A percentile compares a stretch with the other conserved stretches of the same genome.
Conservation (phyloP, 2,888 invertebrate species). For the Barypeithes pellucidus region DNA sequence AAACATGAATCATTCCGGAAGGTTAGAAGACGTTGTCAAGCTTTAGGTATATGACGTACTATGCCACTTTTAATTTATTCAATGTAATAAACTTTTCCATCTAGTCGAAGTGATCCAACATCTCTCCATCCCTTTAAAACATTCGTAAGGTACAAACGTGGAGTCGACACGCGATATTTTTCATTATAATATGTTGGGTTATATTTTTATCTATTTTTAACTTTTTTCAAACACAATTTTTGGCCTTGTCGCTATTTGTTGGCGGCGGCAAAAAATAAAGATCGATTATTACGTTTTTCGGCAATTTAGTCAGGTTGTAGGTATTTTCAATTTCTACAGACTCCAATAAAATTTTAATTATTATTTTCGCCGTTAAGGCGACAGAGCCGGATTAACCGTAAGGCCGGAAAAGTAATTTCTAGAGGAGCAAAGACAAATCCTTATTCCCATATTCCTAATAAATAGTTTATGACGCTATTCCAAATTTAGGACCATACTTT, state of each 20-base stretch:
- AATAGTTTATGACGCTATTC: no score
- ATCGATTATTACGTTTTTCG: constrained; percentile 14
- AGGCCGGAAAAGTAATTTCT: no score
- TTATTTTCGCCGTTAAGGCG: not conserved
- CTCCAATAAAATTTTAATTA: constrained; percentile 1
- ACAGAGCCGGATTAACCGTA: not conserved
- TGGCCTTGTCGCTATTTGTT: constrained; percentile 10
- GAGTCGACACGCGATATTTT: constrained; percentile 37
- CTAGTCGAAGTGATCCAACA: constrained; percentile 19
- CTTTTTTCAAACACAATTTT: constrained; percentile 27
- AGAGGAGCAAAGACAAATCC: no score
- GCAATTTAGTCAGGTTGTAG: constrained; percentile 12
- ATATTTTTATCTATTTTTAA: constrained; percentile 49
- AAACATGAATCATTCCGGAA: no score
- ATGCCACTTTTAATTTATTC: not conserved
- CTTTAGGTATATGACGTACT: no score
- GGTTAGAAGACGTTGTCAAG: no score
- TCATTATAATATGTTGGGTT: constrained; percentile 35
- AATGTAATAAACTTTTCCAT: not conserved
- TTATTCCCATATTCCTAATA: no score
- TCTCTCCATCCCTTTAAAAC: constrained; percentile 28
- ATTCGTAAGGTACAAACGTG: constrained; percentile 32
- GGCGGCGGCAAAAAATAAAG: not conserved
- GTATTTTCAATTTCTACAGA: constrained; percentile 18
- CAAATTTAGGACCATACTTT: no score